Evolutionary conservation across 2,797 vertebrate species (phyloP).

Genomic region (Phrynocephalus forsythii): DNA sequence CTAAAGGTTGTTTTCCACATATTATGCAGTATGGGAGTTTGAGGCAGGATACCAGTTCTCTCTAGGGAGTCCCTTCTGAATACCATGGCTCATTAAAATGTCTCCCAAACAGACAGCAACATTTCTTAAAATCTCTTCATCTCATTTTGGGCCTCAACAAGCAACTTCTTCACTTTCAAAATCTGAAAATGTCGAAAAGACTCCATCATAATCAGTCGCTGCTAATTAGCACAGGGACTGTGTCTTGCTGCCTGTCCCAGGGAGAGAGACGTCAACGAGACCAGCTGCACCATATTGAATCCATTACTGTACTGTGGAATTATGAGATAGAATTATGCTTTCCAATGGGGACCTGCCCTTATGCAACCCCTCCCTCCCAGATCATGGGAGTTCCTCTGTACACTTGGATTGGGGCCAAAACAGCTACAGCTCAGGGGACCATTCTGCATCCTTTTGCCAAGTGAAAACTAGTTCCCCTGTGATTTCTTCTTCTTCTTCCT

Average conservation of each 20-base stretch:
- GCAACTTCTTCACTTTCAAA: background rate
- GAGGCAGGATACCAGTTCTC: background rate
- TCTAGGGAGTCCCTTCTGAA: background rate
- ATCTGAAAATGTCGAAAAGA: background rate
- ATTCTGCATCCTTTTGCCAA: background rate
- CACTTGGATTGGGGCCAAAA: background rate
- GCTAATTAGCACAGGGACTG: background rate
- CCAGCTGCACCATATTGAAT: background rate
- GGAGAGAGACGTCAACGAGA: background rate
- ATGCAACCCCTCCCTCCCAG: background rate
- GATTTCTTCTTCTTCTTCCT: background rate
- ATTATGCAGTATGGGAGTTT: background rate
- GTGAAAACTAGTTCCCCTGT: background rate
- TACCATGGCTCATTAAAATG: background rate
- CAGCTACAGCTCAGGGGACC: background rate
- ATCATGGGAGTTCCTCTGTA: background rate
- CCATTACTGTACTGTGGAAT: background rate
- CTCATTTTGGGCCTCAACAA: conserved; percentile 17
- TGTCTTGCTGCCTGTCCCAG: background rate
- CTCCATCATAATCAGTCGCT: background rate
- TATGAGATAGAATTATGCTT: background rate
- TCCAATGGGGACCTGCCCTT: background rate
- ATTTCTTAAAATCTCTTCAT: background rate
- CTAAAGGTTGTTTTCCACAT: background rate
- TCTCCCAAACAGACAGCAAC: background rate